Percentiles rank a stretch among this genome's conserved stretches.
These are phyloP conservation scores for Aldabrachelys gigantea DNA, from an alignment of 2,113 vertebrate species.

Conservation along the genomic window DNA sequence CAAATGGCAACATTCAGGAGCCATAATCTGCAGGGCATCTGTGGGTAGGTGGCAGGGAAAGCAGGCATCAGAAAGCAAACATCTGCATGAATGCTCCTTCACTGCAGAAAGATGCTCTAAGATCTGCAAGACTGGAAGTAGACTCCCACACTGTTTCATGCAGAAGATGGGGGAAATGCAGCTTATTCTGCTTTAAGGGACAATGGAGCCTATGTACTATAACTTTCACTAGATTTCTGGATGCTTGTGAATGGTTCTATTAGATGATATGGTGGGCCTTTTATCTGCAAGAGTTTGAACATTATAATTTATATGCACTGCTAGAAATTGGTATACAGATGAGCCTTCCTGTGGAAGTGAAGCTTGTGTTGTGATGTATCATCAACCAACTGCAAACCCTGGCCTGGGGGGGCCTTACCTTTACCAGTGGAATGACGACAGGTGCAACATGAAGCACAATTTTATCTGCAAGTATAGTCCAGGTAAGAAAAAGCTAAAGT, in stretches of 20 bases:
- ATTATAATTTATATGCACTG: not conserved
- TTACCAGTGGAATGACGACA: conserved; percentile 97
- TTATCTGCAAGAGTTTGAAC: not conserved
- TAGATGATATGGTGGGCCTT: not conserved
- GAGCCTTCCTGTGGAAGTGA: conserved; percentile 98
- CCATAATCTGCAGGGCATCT: not conserved
- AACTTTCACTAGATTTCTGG: not conserved
- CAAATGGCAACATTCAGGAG: not conserved
- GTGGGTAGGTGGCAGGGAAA: not conserved
- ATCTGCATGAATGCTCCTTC: not conserved
- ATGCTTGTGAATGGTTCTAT: not conserved
- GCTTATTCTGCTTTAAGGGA: not conserved
- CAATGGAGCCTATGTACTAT: not conserved
- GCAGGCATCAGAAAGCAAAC: not conserved
- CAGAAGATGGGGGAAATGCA: not conserved
- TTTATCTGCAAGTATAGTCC: conserved; percentile 97
- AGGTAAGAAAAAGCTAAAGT: conserved; percentile 74
- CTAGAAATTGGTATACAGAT: conserved; percentile 96
- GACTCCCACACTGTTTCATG: not conserved
- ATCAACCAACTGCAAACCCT: conserved; percentile 91
- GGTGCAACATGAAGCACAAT: conserved; percentile 99
- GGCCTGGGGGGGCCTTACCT: conserved; percentile 94
- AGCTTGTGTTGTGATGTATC: conserved; percentile 98
- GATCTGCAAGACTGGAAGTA: not conserved
- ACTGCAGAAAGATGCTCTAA: not conserved